Evolutionary conservation across 2,113 vertebrate species (phyloP).

Genomic region (Amazona guildingii): DNA sequence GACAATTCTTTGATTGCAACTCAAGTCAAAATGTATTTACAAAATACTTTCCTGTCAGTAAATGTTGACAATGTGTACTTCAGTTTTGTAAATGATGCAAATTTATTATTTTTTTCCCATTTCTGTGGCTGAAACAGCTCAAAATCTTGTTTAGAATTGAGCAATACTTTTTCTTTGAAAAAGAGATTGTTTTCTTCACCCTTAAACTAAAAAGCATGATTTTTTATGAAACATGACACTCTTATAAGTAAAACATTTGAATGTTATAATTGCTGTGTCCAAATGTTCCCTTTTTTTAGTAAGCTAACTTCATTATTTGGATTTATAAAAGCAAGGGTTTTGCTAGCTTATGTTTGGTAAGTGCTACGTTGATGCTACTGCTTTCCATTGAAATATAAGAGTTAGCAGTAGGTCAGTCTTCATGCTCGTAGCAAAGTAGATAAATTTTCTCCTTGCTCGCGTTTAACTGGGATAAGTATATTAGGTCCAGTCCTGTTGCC

Average conservation of each 20-base stretch:
- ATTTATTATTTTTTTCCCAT: background rate
- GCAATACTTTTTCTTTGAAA: slow-evolving; percentile 25
- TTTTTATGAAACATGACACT: background rate
- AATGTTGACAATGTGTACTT: background rate
- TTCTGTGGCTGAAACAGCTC: background rate
- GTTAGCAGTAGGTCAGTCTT: background rate
- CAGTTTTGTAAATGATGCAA: background rate
- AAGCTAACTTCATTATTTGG: background rate
- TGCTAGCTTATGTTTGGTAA: background rate
- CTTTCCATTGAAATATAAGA: background rate
- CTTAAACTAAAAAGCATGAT: background rate
- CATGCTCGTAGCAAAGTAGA: background rate
- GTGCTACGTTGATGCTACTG: background rate
- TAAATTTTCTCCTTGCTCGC: background rate
- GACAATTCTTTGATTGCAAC: background rate
- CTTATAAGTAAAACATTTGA: background rate
- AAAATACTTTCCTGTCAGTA: background rate
- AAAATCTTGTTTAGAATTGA: slow-evolving; percentile 25
- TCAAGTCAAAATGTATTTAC: background rate
- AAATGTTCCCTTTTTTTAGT: background rate
- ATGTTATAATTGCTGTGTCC: background rate
- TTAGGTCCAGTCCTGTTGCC: background rate
- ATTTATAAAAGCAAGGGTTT: background rate
- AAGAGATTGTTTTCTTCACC: background rate
- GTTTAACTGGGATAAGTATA: background rate